Percentiles rank a stretch among this genome's conserved stretches.
These are phyloP conservation scores for Holotrichia oblita DNA, from an alignment of 1,140 invertebrate genomes.

Conservation along the genomic window DNA sequence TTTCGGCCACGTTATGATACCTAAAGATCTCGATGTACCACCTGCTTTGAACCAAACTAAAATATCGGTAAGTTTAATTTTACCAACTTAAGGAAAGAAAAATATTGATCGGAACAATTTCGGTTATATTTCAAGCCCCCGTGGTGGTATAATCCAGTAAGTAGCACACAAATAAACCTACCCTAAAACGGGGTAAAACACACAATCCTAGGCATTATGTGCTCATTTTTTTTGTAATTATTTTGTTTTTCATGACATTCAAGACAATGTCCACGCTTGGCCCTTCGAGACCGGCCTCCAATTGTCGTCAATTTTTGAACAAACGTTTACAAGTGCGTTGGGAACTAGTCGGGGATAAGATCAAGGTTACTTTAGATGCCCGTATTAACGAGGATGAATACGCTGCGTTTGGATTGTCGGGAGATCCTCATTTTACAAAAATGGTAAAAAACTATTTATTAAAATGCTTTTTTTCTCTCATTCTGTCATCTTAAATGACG, in stretches of 20 bases:
- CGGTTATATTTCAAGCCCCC: constrained; percentile 70
- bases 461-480: too few relatives aligned
- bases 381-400: constrained; percentile 85
- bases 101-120: background rate
- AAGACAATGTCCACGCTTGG: constrained; percentile 76
- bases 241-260: constrained; percentile 52
- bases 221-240: constrained; percentile 38
- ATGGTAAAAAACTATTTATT: too few relatives aligned
- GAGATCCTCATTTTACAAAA: constrained; percentile 72
- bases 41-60: constrained; percentile 89
- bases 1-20: constrained; percentile 90
- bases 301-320: constrained; percentile 82
- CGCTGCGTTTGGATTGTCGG: too few relatives aligned
- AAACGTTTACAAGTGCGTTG: constrained; percentile 83
- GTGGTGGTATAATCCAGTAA: constrained; percentile 91
- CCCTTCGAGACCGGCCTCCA: constrained; percentile 69
- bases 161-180: constrained; percentile 61
- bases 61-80: constrained; percentile 77
- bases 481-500: too few relatives aligned
- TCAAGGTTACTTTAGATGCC: constrained; percentile 80
- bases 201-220: background rate
- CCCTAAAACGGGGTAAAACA: too few relatives aligned
- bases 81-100: background rate
- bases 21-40: constrained; percentile 88
- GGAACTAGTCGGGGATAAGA: constrained; percentile 76